Base-by-base conservation (phyloP, 2,888 invertebrate species). In the Congeria kusceri region DNA sequence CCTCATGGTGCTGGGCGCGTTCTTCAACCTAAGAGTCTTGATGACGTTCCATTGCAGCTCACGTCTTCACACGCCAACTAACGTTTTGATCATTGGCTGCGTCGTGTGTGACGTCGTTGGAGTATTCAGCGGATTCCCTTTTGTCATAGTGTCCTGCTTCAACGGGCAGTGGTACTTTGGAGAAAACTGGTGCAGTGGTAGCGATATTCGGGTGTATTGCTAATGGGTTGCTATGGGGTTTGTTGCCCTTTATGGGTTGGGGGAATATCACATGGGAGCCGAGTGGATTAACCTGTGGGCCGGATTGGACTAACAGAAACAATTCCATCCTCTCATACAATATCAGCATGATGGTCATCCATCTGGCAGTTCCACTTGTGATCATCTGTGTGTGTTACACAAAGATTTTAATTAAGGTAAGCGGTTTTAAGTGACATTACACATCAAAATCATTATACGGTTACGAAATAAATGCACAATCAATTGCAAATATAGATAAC, bases 311-410 rank as follows among this genome's bases (percentile, higher is more conserved):
- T 13, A 63, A 79, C 56, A 23, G 28, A 3, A 44, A 47, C 3
- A 20, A 47, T 3, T 71, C 74, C 20, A 44, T 57, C n/a, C 39
- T 25, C 7, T 79, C 79, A 1, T 79, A 79, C 29, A 67, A 57
- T 11, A 39, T 75, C 1, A 46, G 58, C 3, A 61, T 79, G 18
- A 27, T 79, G 5, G 20, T 71, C 5, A 23, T 79, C 13, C 71
- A 75, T 3, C 20, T 86, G n/a, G 25, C 84, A 13, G 13, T 89
- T n/a, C 89, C 89, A 0, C 49, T 88, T 0, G 72, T 44, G 13
- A 64, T 84, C 15, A 88, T 87, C 69, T 28, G 70, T 9, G 79
- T 81, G 46, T 86, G 88, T 18, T 87, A 87, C 73, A 66, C 73
- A 65, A 70, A 78, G 49, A 80, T 88, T 7, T 61, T 81, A 53